Evolutionary conservation across 2,888 invertebrate genomes (phyloP), one percentile per base, ranked within the genome.

Genomic region (Cremastinae sp.): DNA sequence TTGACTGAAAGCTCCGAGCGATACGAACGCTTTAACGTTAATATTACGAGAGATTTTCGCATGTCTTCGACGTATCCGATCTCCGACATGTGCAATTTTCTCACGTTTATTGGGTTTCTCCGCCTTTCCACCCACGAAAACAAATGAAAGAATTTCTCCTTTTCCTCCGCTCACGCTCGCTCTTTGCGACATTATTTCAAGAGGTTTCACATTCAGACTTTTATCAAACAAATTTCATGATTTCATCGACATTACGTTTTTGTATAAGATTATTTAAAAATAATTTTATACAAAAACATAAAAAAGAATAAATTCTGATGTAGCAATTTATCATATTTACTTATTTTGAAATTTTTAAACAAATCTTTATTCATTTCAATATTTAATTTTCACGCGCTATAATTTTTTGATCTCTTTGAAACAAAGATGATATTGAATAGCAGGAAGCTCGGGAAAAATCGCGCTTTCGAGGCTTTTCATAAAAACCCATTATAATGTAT

Each of bases 91-190:
- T 58, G 41, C 41, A 16, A 58, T 41, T 58, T 56, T 58, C 58
- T 58, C 58, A 58, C 58, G 58, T 41, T 43, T 58, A 41, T 58
- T 58, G 12, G 58, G 58, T 58, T 58, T 41, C 58, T 41, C n/a
- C 2, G 58, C 58, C 41, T 58, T 41, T 1, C 39, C 20, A 41
- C 35, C 16, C 20, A 0, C 2, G 3, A 28, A 28, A 28, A 28
- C 28, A 5, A 10, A 7, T 1, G 5, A 0, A 20, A 14, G 12
- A 39, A 37, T 58, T 20, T 41, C 1, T 5, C 1, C 2, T 1
- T 0, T 16, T 56, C 16, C 14, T 37, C 28, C 1, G 20, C 22
- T n/a, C 12, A 10, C 8, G 0, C 14, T 55, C 35, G 55, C 8
- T n/a, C 35, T n/a, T n/a, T n/a, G n/a, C n/a, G 28, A 28, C 28